These are phyloP conservation scores for Hydrophis major DNA, from an alignment of 2,797 vertebrate genomes.

Conservation along the genomic window DNA sequence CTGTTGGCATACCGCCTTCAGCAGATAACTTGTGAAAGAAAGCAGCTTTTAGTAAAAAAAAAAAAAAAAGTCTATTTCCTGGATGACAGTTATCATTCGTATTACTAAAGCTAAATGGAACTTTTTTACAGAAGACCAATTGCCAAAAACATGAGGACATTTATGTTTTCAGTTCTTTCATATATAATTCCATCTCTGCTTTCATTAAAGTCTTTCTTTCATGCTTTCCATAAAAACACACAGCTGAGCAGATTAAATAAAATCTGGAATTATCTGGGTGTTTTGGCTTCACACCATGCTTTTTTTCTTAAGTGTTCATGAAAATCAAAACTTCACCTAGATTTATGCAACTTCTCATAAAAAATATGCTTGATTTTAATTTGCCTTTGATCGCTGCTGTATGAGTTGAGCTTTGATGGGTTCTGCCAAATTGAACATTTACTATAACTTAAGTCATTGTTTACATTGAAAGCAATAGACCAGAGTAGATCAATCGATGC, in stretches of 20 bases:
- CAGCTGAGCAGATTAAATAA: background rate
- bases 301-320: background rate
- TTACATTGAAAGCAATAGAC: background rate
- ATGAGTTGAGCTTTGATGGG: background rate
- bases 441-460: conserved; percentile 14
- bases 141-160: background rate
- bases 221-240: background rate
- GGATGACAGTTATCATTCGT: background rate
- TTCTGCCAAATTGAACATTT: conserved; percentile 1
- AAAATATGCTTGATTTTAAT: background rate
- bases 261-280: background rate
- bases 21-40: background rate
- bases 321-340: background rate
- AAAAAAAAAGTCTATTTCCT: background rate
- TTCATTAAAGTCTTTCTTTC: background rate
- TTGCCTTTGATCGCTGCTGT: background rate
- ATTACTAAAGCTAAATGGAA: background rate
- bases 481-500: conserved; percentile 11
- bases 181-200: background rate
- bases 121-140: background rate
- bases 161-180: background rate
- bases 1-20: background rate
- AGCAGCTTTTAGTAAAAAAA: background rate
- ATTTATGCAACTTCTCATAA: background rate
- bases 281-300: background rate